Percentiles rank a stretch among this genome's conserved stretches.
Evolutionary conservation across 2,888 invertebrate genomes (phyloP).

Genomic region (Ormyrus pomaceus): DNA sequence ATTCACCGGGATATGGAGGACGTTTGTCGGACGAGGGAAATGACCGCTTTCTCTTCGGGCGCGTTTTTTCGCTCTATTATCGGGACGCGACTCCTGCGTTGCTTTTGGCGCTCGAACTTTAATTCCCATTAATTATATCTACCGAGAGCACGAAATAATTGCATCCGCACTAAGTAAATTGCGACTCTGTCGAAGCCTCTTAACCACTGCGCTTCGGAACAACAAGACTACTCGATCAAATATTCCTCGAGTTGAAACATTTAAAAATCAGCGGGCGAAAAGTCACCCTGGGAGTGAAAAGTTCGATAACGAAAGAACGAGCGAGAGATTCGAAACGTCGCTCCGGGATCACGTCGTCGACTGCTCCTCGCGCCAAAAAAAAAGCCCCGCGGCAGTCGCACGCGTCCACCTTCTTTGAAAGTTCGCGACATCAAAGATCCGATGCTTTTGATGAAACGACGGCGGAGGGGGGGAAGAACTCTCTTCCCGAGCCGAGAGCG

Average conservation of each 20-base stretch:
- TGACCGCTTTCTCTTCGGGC: not conserved
- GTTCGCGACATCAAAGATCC: slow-evolving; percentile 44
- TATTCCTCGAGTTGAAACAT: not conserved
- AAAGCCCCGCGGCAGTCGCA: not conserved
- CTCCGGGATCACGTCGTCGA: slow-evolving; percentile 23
- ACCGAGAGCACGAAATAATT: no score
- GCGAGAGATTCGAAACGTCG: slow-evolving; percentile 38
- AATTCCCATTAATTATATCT: no score
- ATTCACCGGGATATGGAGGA: no score
- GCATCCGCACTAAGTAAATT: no score
- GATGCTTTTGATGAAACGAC: slow-evolving; percentile 41
- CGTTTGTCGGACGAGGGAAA: not conserved
- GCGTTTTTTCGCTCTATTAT: no score
- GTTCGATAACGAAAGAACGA: slow-evolving; percentile 34
- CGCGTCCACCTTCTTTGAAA: slow-evolving; percentile 14
- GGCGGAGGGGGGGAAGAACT: not conserved
- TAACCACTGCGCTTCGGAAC: not conserved
- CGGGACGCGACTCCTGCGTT: no score
- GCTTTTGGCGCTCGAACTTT: no score
- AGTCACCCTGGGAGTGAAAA: slow-evolving; percentile 10
- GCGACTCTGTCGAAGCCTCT: no score
- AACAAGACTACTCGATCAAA: not conserved
- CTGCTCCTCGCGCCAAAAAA: not conserved
- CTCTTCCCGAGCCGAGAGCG: not conserved
- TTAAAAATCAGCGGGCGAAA: not conserved